Conservation (phyloP, 2,888 invertebrate genomes). For the Synergus gifuensis region DNA sequence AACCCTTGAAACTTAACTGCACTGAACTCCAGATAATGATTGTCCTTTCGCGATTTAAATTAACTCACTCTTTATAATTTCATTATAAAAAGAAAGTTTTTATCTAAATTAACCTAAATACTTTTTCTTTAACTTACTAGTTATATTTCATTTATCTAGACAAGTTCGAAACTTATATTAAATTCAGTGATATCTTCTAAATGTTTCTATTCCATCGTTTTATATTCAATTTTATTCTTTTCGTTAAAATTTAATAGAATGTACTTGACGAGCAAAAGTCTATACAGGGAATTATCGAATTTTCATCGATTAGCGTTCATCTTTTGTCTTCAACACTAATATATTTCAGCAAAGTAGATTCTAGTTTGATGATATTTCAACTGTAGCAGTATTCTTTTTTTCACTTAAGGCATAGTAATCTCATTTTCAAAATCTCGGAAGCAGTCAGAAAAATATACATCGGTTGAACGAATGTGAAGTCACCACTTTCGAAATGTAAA, state of each 20-base stretch:
- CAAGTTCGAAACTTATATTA: neutral
- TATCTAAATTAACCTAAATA: neutral
- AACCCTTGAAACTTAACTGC: slow-evolving; percentile 5
- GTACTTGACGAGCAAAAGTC: neutral
- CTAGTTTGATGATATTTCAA: neutral
- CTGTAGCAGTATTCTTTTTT: slow-evolving; percentile 19
- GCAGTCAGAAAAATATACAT: slow-evolving; percentile 15
- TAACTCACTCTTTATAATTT: neutral
- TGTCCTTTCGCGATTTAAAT: slow-evolving; percentile 1
- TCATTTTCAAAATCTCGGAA: slow-evolving; percentile 16
- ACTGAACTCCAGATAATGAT: neutral
- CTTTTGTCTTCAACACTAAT: slow-evolving; percentile 3
- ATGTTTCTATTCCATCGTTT: slow-evolving; percentile 8
- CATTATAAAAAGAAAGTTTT: neutral
- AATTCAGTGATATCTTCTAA: neutral
- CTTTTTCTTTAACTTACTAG: neutral
- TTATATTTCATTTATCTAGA: slow-evolving; percentile 10
- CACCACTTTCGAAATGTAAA: slow-evolving; percentile 6
- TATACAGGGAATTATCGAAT: slow-evolving; percentile 10
- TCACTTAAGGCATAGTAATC: slow-evolving; percentile 17
- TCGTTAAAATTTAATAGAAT: slow-evolving; percentile 18
- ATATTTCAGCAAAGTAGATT: neutral
- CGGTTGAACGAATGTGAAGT: neutral
- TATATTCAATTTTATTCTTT: slow-evolving; percentile 6
- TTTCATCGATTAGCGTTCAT: neutral